Percentiles rank a stretch among this genome's conserved stretches.
Evolutionary conservation across 2,113 vertebrate species (phyloP).

Genomic region (Machaerirhynchus nigripectus): DNA sequence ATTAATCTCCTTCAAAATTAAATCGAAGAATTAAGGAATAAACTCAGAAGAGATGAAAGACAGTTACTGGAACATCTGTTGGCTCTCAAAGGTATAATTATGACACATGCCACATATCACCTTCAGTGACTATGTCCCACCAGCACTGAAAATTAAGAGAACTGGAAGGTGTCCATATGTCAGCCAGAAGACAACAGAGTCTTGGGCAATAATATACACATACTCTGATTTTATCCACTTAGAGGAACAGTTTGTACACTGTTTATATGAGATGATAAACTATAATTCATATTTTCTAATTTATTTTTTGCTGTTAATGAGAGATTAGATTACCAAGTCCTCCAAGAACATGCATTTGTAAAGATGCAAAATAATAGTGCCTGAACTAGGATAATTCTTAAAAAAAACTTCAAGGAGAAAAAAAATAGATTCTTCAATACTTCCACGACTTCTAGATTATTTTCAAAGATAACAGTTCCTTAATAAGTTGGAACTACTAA

Average conservation of each 20-base stretch:
- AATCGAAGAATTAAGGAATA: background rate
- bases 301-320: background rate
- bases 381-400: background rate
- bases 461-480: background rate
- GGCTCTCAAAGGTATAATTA: slow-evolving; percentile 51
- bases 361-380: background rate
- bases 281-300: background rate
- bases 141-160: slow-evolving; percentile 66
- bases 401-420: background rate
- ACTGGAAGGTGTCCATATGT: slow-evolving; percentile 59
- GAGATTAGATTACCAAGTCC: background rate
- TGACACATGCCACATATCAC: slow-evolving; percentile 58
- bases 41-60: background rate
- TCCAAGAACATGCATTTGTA: background rate
- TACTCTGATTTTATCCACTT: slow-evolving; percentile 12
- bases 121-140: slow-evolving; percentile 59
- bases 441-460: background rate
- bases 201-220: slow-evolving; percentile 37
- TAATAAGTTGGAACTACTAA: background rate
- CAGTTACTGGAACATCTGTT: slow-evolving; percentile 53
- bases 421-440: background rate
- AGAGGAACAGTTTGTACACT: background rate
- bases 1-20: background rate
- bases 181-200: slow-evolving; percentile 9
- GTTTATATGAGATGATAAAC: background rate